Evolutionary conservation across 2,797 vertebrate species (phyloP).

Genomic region (Notolabrus celidotus): DNA sequence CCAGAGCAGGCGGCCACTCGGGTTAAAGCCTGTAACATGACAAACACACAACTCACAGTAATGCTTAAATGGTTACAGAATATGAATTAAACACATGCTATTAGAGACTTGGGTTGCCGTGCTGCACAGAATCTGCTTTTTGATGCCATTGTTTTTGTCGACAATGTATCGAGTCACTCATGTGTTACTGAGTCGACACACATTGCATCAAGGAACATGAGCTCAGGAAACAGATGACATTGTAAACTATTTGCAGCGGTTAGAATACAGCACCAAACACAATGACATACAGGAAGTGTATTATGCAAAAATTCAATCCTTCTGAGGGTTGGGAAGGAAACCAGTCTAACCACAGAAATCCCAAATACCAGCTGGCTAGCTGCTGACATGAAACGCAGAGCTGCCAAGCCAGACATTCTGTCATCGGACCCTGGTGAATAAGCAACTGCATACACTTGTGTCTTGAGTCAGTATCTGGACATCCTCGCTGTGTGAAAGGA

Average conservation of each 20-base stretch:
- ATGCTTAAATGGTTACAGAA: constrained; percentile 28
- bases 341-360: constrained; percentile 57
- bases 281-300: constrained; percentile 39
- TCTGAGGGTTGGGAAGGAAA: constrained; percentile 55
- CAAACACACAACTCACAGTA: constrained; percentile 67
- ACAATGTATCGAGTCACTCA: constrained; percentile 37
- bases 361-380: constrained; percentile 51
- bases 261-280: constrained; percentile 44
- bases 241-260: constrained; percentile 48
- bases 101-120: constrained; percentile 42
- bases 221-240: constrained; percentile 59
- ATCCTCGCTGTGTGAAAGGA: constrained; percentile 61
- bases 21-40: constrained; percentile 66
- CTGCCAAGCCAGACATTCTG: constrained; percentile 72
- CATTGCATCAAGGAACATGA: constrained; percentile 42
- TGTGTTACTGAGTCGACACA: constrained; percentile 37
- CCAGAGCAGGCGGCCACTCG: constrained; percentile 73
- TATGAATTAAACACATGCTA: constrained; percentile 52
- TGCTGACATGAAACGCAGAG: constrained; percentile 64
- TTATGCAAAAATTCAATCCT: constrained; percentile 56
- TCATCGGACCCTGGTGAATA: constrained; percentile 66
- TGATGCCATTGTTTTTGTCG: constrained; percentile 65
- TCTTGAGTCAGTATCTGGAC: constrained; percentile 66
- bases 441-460: constrained; percentile 42
- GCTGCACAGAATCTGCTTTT: constrained; percentile 39